Evolutionary conservation across 2,888 invertebrate genomes (phyloP).

Genomic region (Drosophila yooni): DNA sequence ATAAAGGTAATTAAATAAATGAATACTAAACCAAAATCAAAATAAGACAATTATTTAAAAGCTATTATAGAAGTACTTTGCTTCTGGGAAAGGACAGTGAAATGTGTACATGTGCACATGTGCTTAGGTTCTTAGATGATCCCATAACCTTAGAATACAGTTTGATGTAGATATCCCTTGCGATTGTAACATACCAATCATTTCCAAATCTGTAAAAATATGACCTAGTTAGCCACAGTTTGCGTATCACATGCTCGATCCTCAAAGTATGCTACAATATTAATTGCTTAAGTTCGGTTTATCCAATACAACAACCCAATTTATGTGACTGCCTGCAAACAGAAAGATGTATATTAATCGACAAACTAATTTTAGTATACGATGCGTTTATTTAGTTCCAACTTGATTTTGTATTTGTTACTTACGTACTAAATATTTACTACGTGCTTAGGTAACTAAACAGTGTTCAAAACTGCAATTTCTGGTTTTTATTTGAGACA

Average conservation of each 20-base stretch:
- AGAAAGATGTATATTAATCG: not conserved
- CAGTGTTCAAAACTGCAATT: not conserved
- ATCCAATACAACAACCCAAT: not conserved
- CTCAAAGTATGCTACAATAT: not conserved
- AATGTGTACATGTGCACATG: not conserved
- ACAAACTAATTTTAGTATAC: not conserved
- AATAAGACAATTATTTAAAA: not conserved
- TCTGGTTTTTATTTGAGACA: not conserved
- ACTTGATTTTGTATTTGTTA: not conserved
- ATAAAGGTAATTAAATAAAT: slow-evolving; percentile 77
- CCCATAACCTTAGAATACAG: not conserved
- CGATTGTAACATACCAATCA: not conserved
- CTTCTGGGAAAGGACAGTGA: not conserved
- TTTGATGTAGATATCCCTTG: not conserved
- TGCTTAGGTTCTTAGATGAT: not conserved
- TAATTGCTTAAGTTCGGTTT: not conserved
- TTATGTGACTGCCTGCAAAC: not conserved
- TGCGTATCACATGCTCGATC: not conserved
- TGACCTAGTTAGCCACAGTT: not conserved
- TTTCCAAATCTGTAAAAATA: not conserved
- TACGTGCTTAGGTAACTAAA: not conserved
- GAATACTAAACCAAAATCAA: slow-evolving; percentile 62
- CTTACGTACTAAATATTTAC: not conserved
- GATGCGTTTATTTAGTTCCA: not conserved
- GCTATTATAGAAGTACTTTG: not conserved